phyloP scores from a whole-genome alignment of 2,888 invertebrate genomes.

The Scaptomyza parva region DNA sequence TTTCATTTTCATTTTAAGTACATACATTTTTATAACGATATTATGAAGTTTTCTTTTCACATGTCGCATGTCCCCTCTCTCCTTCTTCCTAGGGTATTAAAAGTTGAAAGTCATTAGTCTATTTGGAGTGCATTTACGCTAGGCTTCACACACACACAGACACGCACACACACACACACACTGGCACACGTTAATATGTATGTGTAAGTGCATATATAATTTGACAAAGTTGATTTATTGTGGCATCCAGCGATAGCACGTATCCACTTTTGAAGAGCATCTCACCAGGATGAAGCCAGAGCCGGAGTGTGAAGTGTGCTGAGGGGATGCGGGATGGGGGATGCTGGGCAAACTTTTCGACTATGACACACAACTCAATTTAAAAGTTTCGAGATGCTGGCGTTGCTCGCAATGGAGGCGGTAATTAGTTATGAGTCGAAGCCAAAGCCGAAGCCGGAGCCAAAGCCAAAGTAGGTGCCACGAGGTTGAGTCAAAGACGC shows the following conservation, averaged over 20 bases:
- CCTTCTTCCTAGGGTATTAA: slow-evolving; percentile 13
- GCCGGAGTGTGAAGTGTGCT: background rate
- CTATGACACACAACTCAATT: slow-evolving; percentile 32
- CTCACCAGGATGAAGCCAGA: no score
- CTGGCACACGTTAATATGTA: background rate
- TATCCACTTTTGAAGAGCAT: slow-evolving; percentile 37
- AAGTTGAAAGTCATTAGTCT: slow-evolving; percentile 45
- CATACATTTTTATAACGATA: background rate
- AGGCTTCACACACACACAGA: slow-evolving; percentile 9
- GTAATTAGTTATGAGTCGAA: slow-evolving; percentile 29
- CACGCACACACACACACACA: slow-evolving; percentile 12
- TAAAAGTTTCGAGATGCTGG: slow-evolving; percentile 32
- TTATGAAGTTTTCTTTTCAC: background rate
- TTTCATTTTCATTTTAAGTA: background rate
- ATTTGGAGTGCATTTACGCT: slow-evolving; percentile 23
- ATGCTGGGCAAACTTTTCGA: slow-evolving; percentile 24
- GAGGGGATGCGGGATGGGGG: background rate
- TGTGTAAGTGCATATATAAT: slow-evolving; percentile 32
- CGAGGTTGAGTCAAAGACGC: background rate
- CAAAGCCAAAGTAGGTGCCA: background rate
- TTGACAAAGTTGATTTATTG: slow-evolving; percentile 60
- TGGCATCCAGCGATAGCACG: slow-evolving; percentile 48
- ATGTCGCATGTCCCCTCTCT: no score
- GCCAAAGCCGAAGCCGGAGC: slow-evolving; percentile 5
- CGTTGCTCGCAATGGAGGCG: slow-evolving; percentile 19